Evolutionary conservation across 2,797 vertebrate genomes (phyloP).

Genomic region (Protonibea diacanthus): DNA sequence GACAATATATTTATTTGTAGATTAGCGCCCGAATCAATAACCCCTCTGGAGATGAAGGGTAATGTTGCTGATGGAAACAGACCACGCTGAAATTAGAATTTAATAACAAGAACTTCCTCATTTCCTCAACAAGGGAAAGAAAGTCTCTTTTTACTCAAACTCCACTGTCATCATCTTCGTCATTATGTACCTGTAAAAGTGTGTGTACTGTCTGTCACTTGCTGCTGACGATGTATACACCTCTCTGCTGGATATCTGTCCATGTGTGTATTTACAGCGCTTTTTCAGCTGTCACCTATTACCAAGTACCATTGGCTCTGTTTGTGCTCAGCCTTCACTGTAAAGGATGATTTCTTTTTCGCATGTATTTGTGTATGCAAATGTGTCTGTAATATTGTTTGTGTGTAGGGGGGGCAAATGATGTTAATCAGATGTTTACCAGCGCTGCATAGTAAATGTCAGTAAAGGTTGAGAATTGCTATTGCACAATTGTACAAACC

Average conservation of each 20-base stretch:
- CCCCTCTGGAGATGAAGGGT: conserved; percentile 68
- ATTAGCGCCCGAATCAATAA: conserved; percentile 84
- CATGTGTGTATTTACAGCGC: conserved; percentile 33
- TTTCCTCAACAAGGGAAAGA: conserved; percentile 57
- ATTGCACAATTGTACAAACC: background rate
- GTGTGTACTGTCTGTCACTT: conserved; percentile 20
- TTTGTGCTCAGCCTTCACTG: conserved; percentile 21
- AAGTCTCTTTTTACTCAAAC: conserved; percentile 33
- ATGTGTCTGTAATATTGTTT: conserved; percentile 53
- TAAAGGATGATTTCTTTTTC: conserved; percentile 56
- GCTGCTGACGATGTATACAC: conserved; percentile 19
- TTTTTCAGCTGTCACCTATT: conserved; percentile 53
- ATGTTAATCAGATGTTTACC: conserved; percentile 74
- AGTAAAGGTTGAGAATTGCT: conserved; percentile 39
- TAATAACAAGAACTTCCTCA: conserved; percentile 76
- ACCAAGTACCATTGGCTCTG: conserved; percentile 16
- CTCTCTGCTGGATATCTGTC: conserved; percentile 35
- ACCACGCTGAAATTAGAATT: conserved; percentile 76
- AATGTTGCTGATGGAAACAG: conserved; percentile 76
- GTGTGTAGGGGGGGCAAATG: conserved; percentile 38
- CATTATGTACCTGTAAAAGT: conserved; percentile 41
- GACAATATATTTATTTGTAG: conserved; percentile 85
- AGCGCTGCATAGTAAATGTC: conserved; percentile 53
- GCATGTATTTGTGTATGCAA: conserved; percentile 49
- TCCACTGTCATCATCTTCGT: conserved; percentile 50